Conservation (phyloP, 2,797 vertebrate species). For the Brachymystax lenok region DNA sequence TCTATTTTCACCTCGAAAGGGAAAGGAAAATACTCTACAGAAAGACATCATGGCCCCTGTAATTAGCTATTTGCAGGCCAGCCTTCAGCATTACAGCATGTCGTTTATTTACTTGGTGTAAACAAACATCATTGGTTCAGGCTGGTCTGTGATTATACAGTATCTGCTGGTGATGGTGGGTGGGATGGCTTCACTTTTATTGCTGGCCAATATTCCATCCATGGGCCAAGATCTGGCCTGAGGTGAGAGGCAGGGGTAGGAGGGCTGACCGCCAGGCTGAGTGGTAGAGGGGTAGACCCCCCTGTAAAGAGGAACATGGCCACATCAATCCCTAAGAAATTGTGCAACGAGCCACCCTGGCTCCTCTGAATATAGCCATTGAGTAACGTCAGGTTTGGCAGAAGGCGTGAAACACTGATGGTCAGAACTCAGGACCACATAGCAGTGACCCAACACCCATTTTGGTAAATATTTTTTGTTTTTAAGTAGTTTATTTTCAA, state of each 20-base stretch:
- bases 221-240: slow-evolving; percentile 45
- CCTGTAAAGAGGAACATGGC: neutral
- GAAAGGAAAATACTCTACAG: neutral
- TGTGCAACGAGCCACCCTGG: neutral
- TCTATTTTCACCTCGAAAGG: neutral
- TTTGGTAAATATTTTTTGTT: neutral
- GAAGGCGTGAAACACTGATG: neutral
- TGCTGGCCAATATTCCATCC: slow-evolving; percentile 56
- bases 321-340: slow-evolving; percentile 16
- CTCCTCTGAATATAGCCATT: slow-evolving; percentile 4
- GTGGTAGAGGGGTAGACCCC: slow-evolving; percentile 30
- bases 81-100: slow-evolving; percentile 36
- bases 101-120: slow-evolving; percentile 48
- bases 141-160: slow-evolving; percentile 46
- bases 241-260: slow-evolving; percentile 49
- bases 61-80: slow-evolving; percentile 44
- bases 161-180: slow-evolving; percentile 48
- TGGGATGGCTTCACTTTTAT: slow-evolving; percentile 60
- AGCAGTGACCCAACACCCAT: neutral
- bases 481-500: neutral
- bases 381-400: neutral
- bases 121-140: slow-evolving; percentile 51
- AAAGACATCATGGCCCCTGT: slow-evolving; percentile 12
- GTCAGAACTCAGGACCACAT: neutral
- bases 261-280: slow-evolving; percentile 41